Evolutionary conservation across 2,888 invertebrate species (phyloP).

Genomic region (Stenodera caucasica): DNA sequence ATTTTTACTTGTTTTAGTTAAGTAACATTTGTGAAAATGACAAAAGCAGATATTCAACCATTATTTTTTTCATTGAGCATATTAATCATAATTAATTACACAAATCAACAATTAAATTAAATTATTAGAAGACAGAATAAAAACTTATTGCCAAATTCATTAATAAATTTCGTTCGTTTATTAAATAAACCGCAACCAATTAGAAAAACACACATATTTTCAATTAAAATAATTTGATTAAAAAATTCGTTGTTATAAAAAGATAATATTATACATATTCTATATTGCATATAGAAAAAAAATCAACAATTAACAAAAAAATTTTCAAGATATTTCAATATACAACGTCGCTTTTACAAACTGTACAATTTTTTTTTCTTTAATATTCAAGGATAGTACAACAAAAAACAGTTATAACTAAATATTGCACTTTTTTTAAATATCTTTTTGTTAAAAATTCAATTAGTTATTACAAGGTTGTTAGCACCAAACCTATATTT

Average conservation of each 20-base stretch:
- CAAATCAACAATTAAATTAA: slow-evolving; percentile 15
- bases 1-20: slow-evolving; percentile 10
- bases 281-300: slow-evolving; percentile 11
- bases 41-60: slow-evolving; percentile 22
- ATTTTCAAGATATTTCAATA: slow-evolving; percentile 17
- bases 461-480: slow-evolving; percentile 47
- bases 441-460: slow-evolving; percentile 21
- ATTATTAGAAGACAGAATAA: neutral
- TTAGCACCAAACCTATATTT: slow-evolving; percentile 56
- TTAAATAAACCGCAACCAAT: slow-evolving; percentile 2
- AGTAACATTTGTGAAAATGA: slow-evolving; percentile 28
- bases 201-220: too few relatives aligned
- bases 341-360: slow-evolving; percentile 32
- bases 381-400: slow-evolving; percentile 27
- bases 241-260: slow-evolving; percentile 22
- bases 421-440: slow-evolving; percentile 52
- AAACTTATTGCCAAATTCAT: slow-evolving; percentile 8
- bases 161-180: slow-evolving; percentile 2
- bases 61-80: slow-evolving; percentile 30
- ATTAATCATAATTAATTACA: slow-evolving; percentile 16
- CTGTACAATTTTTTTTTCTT: slow-evolving; percentile 32
- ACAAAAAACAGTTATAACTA: slow-evolving; percentile 46
- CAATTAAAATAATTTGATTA: slow-evolving; percentile 1
- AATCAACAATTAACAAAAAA: slow-evolving; percentile 26
- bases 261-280: neutral